These are phyloP conservation scores for Vireo altiloquus DNA, from an alignment of 2,113 vertebrate genomes.

Conservation along the genomic window DNA sequence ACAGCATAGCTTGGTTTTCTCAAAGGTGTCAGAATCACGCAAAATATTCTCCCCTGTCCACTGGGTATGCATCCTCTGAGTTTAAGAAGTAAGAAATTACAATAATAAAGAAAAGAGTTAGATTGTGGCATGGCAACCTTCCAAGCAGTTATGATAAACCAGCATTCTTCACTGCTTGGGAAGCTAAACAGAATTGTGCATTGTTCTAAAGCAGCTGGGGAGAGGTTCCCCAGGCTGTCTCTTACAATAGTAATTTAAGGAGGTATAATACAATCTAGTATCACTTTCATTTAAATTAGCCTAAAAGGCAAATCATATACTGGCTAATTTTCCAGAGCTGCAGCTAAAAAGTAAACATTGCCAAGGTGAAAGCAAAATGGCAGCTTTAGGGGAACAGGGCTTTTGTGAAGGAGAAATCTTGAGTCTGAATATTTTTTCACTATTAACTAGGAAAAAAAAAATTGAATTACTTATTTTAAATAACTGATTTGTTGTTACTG, in stretches of 20 bases:
- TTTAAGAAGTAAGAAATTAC: constrained; percentile 30
- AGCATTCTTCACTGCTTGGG: background rate
- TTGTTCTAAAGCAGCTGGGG: constrained; percentile 35
- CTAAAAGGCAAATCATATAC: constrained; percentile 6
- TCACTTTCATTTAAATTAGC: constrained; percentile 36
- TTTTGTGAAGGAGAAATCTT: background rate
- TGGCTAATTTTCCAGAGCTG: constrained; percentile 18
- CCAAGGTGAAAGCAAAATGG: background rate
- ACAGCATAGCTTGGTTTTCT: constrained; percentile 3
- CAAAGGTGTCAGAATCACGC: background rate
- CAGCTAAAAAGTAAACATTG: background rate
- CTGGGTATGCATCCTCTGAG: background rate
- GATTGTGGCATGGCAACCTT: constrained; percentile 5
- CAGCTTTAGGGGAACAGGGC: background rate
- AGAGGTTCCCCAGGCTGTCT: constrained; percentile 9
- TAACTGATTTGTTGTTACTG: background rate
- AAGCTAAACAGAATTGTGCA: constrained; percentile 10
- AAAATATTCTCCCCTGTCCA: constrained; percentile 8
- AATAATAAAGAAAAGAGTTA: background rate
- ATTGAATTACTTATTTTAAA: background rate
- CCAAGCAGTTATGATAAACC: constrained; percentile 38
- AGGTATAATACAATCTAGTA: constrained; percentile 27
- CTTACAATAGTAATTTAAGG: constrained; percentile 18
- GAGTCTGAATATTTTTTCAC: background rate
- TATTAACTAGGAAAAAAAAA: background rate